These are phyloP conservation scores for Sarcophaga rosellei DNA, from an alignment of 2,888 invertebrate genomes.

Conservation along the genomic window DNA sequence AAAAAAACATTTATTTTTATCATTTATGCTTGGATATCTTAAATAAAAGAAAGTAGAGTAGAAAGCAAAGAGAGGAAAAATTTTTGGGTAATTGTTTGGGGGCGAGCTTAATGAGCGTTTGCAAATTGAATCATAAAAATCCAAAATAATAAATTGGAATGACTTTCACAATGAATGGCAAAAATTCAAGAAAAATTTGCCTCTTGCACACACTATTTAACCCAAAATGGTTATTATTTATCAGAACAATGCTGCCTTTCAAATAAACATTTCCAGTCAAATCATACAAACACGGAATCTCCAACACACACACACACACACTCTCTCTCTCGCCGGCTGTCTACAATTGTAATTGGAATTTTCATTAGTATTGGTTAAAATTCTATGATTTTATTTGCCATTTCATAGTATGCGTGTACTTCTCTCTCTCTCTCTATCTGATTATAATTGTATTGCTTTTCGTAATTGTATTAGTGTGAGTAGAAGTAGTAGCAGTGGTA, in stretches of 20 bases:
- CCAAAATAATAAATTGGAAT: constrained; percentile 78
- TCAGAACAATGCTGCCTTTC: not conserved
- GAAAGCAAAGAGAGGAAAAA: constrained; percentile 27
- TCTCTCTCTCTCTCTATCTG: not conserved
- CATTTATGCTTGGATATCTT: not conserved
- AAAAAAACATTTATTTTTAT: constrained; percentile 1
- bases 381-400: not conserved
- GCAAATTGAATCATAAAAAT: constrained; percentile 77
- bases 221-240: constrained; percentile 22
- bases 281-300: not conserved
- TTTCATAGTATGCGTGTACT: not conserved
- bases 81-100: constrained; percentile 47
- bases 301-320: not conserved
- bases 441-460: too few relatives aligned
- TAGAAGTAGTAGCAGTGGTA: not conserved
- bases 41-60: not conserved
- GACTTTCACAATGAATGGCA: constrained; percentile 57
- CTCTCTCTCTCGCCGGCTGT: not conserved
- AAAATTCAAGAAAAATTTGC: constrained; percentile 68
- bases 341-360: not conserved
- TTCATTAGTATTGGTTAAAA: not conserved
- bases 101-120: constrained; percentile 75
- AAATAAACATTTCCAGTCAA: not conserved
- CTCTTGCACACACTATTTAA: not conserved
- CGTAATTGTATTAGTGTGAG: constrained; percentile 1